Conservation (phyloP, 2,113 vertebrate species). For the Tachysurus fulvidraco region DNA sequence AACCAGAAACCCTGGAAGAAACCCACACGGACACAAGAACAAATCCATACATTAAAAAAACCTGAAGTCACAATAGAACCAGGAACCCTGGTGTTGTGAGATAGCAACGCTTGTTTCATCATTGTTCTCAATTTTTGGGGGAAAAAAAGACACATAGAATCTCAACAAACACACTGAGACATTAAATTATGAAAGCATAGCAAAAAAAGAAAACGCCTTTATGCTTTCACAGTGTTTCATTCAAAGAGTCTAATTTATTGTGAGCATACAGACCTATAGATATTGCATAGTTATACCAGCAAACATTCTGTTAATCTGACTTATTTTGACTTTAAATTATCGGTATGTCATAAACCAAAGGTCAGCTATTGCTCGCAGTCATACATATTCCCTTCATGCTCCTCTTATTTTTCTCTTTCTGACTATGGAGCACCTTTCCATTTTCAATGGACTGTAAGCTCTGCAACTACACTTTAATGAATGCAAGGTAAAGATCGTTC, state of each 20-base stretch:
- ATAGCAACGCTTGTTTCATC: background rate
- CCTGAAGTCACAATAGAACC: background rate
- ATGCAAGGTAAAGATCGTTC: background rate
- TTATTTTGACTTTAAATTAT: conserved; percentile 26
- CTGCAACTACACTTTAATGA: conserved; percentile 3
- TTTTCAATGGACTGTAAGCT: background rate
- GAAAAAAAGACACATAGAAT: background rate
- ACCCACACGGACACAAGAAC: background rate
- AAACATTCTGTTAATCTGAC: conserved; percentile 33
- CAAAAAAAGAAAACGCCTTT: conserved; percentile 21
- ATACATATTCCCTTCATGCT: conserved; percentile 23
- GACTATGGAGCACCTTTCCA: background rate
- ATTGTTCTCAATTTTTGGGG: background rate
- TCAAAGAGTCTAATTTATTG: conserved; percentile 35
- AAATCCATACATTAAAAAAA: background rate
- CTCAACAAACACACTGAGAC: background rate
- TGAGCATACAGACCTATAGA: conserved; percentile 22
- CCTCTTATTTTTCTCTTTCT: background rate
- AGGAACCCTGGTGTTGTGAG: background rate
- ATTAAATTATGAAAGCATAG: background rate
- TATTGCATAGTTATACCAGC: conserved; percentile 18
- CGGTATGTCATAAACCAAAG: conserved; percentile 46
- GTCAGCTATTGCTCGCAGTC: conserved; percentile 42
- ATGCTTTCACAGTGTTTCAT: conserved; percentile 24
- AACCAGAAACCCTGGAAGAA: background rate